Conservation (phyloP, 2,113 vertebrate species). For the Apus apus region DNA sequence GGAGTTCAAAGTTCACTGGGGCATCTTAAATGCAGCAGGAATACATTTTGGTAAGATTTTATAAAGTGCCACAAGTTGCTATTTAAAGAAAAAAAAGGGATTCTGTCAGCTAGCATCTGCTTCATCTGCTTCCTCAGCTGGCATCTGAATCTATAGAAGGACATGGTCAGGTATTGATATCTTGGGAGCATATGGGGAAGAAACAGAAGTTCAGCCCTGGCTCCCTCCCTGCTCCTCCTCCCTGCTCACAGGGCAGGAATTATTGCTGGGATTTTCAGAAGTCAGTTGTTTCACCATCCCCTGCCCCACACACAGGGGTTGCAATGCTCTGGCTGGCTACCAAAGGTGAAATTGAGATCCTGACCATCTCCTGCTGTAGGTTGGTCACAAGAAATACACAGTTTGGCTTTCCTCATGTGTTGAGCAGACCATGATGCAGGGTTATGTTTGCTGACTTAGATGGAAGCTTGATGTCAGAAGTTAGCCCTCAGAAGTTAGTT, state of each 20-base stretch:
- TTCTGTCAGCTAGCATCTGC: background rate
- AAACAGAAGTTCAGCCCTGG: rapidly evolving
- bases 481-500: background rate
- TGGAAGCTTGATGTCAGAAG: background rate
- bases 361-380: background rate
- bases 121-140: background rate
- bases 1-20: background rate
- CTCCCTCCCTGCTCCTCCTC: background rate
- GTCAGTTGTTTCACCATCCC: rapidly evolving
- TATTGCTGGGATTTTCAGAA: background rate
- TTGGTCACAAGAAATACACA: background rate
- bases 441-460: background rate
- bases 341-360: background rate
- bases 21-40: background rate
- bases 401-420: background rate
- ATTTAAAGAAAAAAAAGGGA: background rate
- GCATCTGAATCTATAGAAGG: background rate
- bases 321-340: background rate
- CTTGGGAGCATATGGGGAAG: background rate
- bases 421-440: background rate
- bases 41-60: background rate
- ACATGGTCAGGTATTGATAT: background rate
- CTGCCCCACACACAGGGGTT: background rate
- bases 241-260: background rate
- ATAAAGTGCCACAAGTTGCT: background rate